Base-by-base conservation (phyloP, 2,797 vertebrate genomes). In the Chiloscyllium punctatum region DNA sequence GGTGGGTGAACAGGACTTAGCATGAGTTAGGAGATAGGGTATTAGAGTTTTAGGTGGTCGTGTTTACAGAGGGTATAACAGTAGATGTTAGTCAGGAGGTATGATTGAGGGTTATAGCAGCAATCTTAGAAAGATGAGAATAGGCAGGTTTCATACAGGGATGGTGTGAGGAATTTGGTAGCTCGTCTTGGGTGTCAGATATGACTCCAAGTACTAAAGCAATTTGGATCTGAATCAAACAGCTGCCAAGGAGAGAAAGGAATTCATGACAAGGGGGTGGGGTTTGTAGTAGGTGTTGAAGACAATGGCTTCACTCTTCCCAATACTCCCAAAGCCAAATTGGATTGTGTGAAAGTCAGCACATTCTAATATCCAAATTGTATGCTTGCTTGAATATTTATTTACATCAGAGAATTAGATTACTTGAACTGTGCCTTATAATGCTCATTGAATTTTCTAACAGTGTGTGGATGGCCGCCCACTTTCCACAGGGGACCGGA, bases 391-490 rank as follows among this genome's bases (percentile, higher is more conserved):
- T 57, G 27, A 88, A 57, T 90, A 33, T 62, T 4, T 57, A 33
- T 33, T 90, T 90, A 27, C 9, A 0, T 66, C 87, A 66, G 53
- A 90, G 87, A 62, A 90, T n/a, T 62, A 16, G 6, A 23, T 69
- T 42, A 69, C n/a, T 8, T 92, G n/a, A 92, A 37, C n/a, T 25
- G 30, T 68, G 15, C 15, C 82, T 11, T 27, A 6, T 91, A 71
- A 37, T 69, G 23, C 8, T 96, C 96, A 21, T 96, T 96, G 4
- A 37, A 74, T 95, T 82, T 62, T 94, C 72, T 95, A 66, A 87
- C 97, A 99, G 99, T 99, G 98, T 96, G 97, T 97, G 96, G 99
- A 99, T 96, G 99, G 99, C 90, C 98, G 99, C 72, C 99, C 99
- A 79, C 97, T 99, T 95, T 98, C 99, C 33, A 98, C 98, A 37